Evolutionary conservation across 1,140 invertebrate genomes (phyloP), one percentile per base, ranked within the genome.

Genomic region (Parasteatoda tepidariorum): DNA sequence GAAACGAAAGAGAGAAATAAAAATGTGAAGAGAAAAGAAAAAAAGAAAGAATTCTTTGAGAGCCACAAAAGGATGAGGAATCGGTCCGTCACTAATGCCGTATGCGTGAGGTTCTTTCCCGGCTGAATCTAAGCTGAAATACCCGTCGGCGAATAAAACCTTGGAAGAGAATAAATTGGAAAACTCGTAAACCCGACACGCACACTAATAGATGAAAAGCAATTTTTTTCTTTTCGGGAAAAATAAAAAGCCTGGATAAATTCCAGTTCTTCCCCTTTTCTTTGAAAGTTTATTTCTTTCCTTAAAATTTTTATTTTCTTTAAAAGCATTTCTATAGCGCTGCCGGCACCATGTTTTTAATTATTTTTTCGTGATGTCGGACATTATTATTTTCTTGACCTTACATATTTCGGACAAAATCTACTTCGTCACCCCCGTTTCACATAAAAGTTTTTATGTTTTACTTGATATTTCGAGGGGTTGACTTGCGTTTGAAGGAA

Each of bases 131-230:
- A 30, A 28, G 54, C 78, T 54, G 33, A 82, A 82, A 82, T 70
- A 71, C 66, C 78, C 76, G 76, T 79, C 76, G 61, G 57, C 76
- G 78, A 82, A 82, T 82, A 82, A 82, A 82, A 38, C 78, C 78
- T 64, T 82, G 54, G n/a, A 13, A 28, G 54, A 62, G 78, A 82
- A 82, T 82, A 82, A 82, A 82, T 82, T 82, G 78, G 67, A 82
- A 82, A 82, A 82, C 78, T 82, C 78, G 67, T 82, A 82, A 82
- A 82, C 48, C 55, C 41, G 33, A 82, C 54, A 54, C 66, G 78
- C 13, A 48, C 59, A 82, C 78, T 82, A 70, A 82, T 82, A 82
- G 78, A 71, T 61, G 78, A 82, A 82, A 82, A 67, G 78, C 66
- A 82, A 41, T 57, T 82, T 78, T 68, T 22, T 28, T 28, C 61